Conservation (phyloP, 2,888 invertebrate species). For the Malthinus flaveolus region DNA sequence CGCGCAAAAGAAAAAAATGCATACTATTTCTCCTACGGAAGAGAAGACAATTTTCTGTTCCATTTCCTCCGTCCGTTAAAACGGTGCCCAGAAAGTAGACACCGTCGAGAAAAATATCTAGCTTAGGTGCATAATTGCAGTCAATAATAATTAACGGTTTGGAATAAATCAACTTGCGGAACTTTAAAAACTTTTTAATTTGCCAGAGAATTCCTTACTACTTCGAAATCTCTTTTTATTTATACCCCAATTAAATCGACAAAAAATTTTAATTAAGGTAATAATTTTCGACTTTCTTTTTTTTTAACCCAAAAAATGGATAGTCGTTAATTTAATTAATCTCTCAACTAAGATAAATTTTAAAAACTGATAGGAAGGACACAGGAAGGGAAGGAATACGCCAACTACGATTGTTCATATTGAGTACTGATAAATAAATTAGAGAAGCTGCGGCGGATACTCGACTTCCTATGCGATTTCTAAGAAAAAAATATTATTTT, state of each 20-base stretch:
- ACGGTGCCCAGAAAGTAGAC: conserved; percentile 42
- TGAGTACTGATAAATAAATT: neutral
- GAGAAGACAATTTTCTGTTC: conserved; percentile 57
- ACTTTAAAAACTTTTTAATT: conserved; percentile 47
- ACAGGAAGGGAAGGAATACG: neutral
- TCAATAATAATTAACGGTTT: conserved; percentile 53
- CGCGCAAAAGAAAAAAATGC: conserved; percentile 53
- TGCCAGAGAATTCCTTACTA: neutral
- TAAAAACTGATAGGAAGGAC: neutral
- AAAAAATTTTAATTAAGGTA: conserved; percentile 6
- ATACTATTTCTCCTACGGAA: conserved; percentile 48
- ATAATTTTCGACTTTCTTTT: neutral
- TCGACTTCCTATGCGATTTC: conserved; percentile 1
- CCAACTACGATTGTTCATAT: no score
- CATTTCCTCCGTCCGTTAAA: conserved; percentile 55
- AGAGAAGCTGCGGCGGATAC: neutral
- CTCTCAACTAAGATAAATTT: conserved; percentile 1
- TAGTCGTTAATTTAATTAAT: neutral
- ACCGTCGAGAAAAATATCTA: conserved; percentile 41
- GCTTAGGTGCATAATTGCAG: conserved; percentile 54
- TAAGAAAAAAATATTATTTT: neutral
- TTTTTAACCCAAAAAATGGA: no score
- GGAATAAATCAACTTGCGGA: conserved; percentile 52
- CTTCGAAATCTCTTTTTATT: neutral
- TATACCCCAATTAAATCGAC: no score